These are phyloP conservation scores for Drosophila santomea DNA, from an alignment of 1,140 invertebrate species.

Conservation along the genomic window DNA sequence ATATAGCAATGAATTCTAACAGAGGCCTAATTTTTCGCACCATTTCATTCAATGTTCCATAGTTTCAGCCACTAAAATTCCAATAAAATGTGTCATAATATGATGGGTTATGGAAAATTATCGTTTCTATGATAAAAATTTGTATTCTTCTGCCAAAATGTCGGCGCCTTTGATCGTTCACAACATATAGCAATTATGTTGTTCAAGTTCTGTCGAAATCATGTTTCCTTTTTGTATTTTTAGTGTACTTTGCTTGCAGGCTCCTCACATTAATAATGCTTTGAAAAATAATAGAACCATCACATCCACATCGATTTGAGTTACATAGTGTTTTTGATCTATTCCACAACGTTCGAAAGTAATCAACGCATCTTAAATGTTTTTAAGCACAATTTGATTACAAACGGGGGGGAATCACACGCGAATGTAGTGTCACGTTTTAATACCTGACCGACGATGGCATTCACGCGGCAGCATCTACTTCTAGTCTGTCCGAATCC, in stretches of 20 bases:
- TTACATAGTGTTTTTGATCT: background rate
- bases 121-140: conserved; percentile 16
- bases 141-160: conserved; percentile 8
- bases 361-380: background rate
- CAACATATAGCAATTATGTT: conserved; percentile 17
- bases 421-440: conserved; percentile 49
- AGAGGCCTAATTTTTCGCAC: background rate
- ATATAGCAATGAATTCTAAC: conserved; percentile 8
- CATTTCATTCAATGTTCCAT: background rate
- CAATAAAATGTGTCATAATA: conserved; percentile 19
- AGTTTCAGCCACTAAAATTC: background rate
- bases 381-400: background rate
- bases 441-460: conserved; percentile 31
- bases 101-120: conserved; percentile 38
- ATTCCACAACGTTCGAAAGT: background rate
- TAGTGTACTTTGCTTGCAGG: background rate
- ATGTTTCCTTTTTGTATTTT: conserved; percentile 9
- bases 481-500: conserved; percentile 49
- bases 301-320: background rate
- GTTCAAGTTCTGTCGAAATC: background rate
- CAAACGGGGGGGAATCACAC: conserved; percentile 25
- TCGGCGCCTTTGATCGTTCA: conserved; percentile 23
- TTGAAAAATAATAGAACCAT: background rate
- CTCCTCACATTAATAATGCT: background rate
- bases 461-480: conserved; percentile 59